These are phyloP conservation scores for Drosophila testacea DNA, from an alignment of 2,888 invertebrate genomes.

Conservation along the genomic window DNA sequence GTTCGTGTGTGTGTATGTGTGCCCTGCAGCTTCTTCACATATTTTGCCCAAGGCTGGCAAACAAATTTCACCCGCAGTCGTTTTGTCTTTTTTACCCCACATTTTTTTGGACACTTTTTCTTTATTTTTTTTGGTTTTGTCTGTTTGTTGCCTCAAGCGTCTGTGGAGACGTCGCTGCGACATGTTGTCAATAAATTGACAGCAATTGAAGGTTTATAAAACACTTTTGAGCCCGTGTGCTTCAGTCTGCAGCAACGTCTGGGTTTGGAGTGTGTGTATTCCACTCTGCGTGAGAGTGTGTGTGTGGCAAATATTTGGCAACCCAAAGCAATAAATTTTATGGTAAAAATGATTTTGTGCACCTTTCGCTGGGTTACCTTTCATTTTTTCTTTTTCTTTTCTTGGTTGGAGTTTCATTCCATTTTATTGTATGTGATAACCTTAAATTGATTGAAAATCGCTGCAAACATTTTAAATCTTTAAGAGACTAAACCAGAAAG, in stretches of 20 bases:
- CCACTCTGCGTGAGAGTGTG: constrained; percentile 9
- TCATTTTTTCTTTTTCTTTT: constrained; percentile 22
- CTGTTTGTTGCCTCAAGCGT: constrained; percentile 55
- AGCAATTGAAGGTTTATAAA: constrained; percentile 81
- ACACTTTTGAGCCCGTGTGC: constrained; percentile 62
- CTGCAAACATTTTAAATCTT: constrained; percentile 38
- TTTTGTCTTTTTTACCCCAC: constrained; percentile 37
- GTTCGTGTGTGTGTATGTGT: constrained; percentile 18
- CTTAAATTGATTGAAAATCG: constrained; percentile 68
- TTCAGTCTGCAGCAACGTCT: constrained; percentile 24
- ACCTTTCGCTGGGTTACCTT: constrained; percentile 49
- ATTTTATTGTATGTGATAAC: constrained; percentile 51
- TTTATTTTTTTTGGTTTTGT: constrained; percentile 30
- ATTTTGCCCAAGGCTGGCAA: constrained; percentile 66
- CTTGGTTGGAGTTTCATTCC: constrained; percentile 7
- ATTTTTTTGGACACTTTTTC: background rate
- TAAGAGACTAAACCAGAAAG: constrained; percentile 8
- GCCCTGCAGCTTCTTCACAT: constrained; percentile 45
- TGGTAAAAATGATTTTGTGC: constrained; percentile 75
- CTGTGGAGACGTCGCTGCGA: constrained; percentile 61
- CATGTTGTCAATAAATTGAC: constrained; percentile 82
- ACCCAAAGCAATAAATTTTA: constrained; percentile 75
- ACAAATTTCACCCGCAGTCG: constrained; percentile 64
- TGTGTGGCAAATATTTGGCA: constrained; percentile 65
- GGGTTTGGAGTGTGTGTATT: constrained; percentile 1